A percentile compares a stretch with the other conserved stretches of the same genome.
Evolutionary conservation across 2,888 invertebrate species (phyloP).

Genomic region (Orthonevra nobilis): DNA sequence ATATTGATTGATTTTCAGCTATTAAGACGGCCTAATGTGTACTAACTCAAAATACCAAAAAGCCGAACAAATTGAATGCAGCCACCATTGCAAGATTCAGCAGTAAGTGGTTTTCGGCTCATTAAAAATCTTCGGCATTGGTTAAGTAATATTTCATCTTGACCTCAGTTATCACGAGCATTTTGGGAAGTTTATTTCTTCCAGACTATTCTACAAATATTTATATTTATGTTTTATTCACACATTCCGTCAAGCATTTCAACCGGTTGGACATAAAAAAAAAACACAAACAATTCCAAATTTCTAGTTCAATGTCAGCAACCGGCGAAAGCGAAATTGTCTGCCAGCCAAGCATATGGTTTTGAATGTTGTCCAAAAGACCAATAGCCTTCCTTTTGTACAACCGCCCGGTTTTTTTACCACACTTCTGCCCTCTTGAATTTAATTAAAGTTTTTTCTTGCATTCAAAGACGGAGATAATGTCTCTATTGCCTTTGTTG

Average conservation of each 20-base stretch:
- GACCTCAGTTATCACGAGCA: constrained; percentile 13
- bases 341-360: constrained; percentile 17
- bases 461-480: background rate
- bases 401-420: constrained; percentile 36
- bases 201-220: constrained; percentile 11
- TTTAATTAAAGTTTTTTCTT: constrained; percentile 32
- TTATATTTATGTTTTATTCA: constrained; percentile 5
- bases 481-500: constrained; percentile 13
- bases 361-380: constrained; percentile 66
- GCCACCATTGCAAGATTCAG: too few relatives aligned
- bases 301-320: constrained; percentile 66
- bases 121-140: too few relatives aligned
- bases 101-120: too few relatives aligned
- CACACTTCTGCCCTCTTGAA: background rate
- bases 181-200: constrained; percentile 10
- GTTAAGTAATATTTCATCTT: too few relatives aligned
- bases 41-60: too few relatives aligned
- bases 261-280: constrained; percentile 39
- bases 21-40: too few relatives aligned
- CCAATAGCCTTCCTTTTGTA: constrained; percentile 62
- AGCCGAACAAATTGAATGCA: too few relatives aligned
- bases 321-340: constrained; percentile 60
- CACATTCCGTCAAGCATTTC: constrained; percentile 8
- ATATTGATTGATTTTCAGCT: too few relatives aligned
- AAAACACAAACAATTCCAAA: constrained; percentile 35